These are phyloP conservation scores for Papilio gigon DNA, from an alignment of 2,888 invertebrate genomes.

Conservation along the genomic window DNA sequence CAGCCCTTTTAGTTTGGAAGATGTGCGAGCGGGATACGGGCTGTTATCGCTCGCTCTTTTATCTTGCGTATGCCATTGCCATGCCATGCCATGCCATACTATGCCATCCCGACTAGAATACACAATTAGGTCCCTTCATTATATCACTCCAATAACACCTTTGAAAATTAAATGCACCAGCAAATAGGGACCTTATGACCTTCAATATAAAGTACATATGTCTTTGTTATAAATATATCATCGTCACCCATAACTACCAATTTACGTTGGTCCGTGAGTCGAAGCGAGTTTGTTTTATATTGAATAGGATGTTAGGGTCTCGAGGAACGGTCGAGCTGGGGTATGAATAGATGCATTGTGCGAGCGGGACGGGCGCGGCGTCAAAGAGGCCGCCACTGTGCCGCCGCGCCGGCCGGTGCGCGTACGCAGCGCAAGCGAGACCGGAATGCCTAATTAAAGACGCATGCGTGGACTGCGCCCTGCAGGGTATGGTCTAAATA, in stretches of 20 bases:
- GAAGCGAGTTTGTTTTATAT: slow-evolving; percentile 68
- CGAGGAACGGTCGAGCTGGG: slow-evolving; percentile 49
- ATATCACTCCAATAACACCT: slow-evolving; percentile 81
- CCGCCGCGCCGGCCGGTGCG: slow-evolving; percentile 63
- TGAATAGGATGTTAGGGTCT: slow-evolving; percentile 62
- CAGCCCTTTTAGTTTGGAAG: slow-evolving; percentile 49
- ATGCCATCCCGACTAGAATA: slow-evolving; percentile 73
- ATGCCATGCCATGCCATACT: slow-evolving; percentile 35
- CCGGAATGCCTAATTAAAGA: slow-evolving; percentile 81
- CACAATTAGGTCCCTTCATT: slow-evolving; percentile 81
- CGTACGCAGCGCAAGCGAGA: slow-evolving; percentile 77
- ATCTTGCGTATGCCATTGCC: slow-evolving; percentile 54
- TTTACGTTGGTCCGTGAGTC: slow-evolving; percentile 52
- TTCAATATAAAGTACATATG: slow-evolving; percentile 44
- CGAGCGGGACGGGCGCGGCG: slow-evolving; percentile 66
- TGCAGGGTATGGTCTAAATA: slow-evolving; percentile 49
- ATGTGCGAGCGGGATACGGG: slow-evolving; percentile 57
- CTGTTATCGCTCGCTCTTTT: slow-evolving; percentile 63
- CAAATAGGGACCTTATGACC: slow-evolving; percentile 47
- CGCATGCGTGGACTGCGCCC: slow-evolving; percentile 76
- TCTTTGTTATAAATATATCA: slow-evolving; percentile 48
- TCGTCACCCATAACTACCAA: slow-evolving; percentile 55
- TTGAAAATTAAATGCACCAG: slow-evolving; percentile 53
- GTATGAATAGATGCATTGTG: slow-evolving; percentile 79
- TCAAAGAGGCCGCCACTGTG: slow-evolving; percentile 70